A percentile compares a stretch with the other conserved stretches of the same genome.
Conservation (phyloP, 2,113 vertebrate genomes). For the Ctenodactylus gundi region DNA sequence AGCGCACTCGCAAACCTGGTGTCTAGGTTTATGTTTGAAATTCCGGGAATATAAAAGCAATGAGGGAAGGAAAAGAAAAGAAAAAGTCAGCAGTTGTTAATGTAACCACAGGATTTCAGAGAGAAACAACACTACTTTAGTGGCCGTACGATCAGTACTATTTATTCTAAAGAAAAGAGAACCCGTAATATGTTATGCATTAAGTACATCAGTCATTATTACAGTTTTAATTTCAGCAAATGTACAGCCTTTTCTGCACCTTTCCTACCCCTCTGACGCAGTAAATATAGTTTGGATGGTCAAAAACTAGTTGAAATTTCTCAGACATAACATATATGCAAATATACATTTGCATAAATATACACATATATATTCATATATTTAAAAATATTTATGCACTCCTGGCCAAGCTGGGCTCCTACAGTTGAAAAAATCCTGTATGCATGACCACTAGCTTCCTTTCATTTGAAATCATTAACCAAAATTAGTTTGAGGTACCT, state of each 20-base stretch:
- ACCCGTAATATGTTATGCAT: constrained; percentile 10
- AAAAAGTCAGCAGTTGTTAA: background rate
- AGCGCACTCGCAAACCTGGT: background rate
- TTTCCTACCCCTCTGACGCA: background rate
- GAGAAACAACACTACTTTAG: background rate
- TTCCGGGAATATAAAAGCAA: background rate
- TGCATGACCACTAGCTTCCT: constrained; percentile 36
- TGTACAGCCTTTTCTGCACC: constrained; percentile 5
- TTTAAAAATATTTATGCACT: background rate
- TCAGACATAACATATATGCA: constrained; percentile 40
- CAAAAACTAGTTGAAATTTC: constrained; percentile 49
- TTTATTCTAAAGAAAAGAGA: constrained; percentile 78
- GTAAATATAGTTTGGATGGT: constrained; percentile 58
- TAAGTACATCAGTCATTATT: constrained; percentile 54
- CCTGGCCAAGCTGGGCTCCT: constrained; percentile 25
- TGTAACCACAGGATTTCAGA: background rate
- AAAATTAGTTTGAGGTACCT: background rate
- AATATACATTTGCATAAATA: constrained; percentile 2
- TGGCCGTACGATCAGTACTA: constrained; percentile 34
- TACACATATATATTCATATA: background rate
- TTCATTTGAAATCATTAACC: background rate
- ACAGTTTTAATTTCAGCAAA: constrained; percentile 74
- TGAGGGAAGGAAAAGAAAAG: background rate
- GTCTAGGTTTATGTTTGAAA: background rate
- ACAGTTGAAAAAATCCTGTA: background rate